These are phyloP conservation scores for Drosophila borealis DNA, from an alignment of 2,888 invertebrate genomes.

Conservation along the genomic window DNA sequence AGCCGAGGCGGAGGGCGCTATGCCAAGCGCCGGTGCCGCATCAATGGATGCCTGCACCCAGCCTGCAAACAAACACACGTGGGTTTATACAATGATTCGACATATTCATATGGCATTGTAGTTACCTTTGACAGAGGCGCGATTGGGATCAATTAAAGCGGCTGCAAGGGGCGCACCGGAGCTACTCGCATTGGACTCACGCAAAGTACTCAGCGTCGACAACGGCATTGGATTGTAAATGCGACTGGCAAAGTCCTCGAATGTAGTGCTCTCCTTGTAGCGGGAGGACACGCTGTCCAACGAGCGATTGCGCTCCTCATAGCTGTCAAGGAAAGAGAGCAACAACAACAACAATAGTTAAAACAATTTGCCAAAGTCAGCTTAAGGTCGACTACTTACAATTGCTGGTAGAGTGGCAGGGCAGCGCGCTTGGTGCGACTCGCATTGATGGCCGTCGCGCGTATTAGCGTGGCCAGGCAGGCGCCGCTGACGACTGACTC, in stretches of 20 bases:
- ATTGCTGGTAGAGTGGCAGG: slow-evolving; percentile 95
- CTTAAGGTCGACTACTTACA: slow-evolving; percentile 86
- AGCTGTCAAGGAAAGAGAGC: slow-evolving; percentile 86
- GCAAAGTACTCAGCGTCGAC: slow-evolving; percentile 68
- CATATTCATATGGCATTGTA: neutral
- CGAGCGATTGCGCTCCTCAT: slow-evolving; percentile 94
- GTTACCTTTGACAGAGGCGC: slow-evolving; percentile 83
- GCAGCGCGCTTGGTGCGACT: slow-evolving; percentile 96
- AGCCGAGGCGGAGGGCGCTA: slow-evolving; percentile 78
- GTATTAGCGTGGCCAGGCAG: slow-evolving; percentile 92
- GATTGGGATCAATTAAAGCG: slow-evolving; percentile 86
- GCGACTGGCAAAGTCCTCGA: slow-evolving; percentile 93
- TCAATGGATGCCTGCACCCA: slow-evolving; percentile 84
- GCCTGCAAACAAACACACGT: slow-evolving; percentile 60
- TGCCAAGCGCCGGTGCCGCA: slow-evolving; percentile 73
- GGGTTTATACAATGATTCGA: too few relatives aligned
- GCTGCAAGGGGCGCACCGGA: slow-evolving; percentile 86
- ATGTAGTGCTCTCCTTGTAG: slow-evolving; percentile 94
- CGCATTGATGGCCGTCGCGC: slow-evolving; percentile 95
- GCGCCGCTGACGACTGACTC: slow-evolving; percentile 89
- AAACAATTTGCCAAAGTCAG: neutral
- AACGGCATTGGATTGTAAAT: slow-evolving; percentile 89
- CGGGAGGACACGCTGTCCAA: slow-evolving; percentile 93
- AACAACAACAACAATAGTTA: slow-evolving; percentile 14
- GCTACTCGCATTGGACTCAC: slow-evolving; percentile 71